phyloP scores from a whole-genome alignment of 2,797 vertebrate species.

The Atherinosoma microstoma region DNA sequence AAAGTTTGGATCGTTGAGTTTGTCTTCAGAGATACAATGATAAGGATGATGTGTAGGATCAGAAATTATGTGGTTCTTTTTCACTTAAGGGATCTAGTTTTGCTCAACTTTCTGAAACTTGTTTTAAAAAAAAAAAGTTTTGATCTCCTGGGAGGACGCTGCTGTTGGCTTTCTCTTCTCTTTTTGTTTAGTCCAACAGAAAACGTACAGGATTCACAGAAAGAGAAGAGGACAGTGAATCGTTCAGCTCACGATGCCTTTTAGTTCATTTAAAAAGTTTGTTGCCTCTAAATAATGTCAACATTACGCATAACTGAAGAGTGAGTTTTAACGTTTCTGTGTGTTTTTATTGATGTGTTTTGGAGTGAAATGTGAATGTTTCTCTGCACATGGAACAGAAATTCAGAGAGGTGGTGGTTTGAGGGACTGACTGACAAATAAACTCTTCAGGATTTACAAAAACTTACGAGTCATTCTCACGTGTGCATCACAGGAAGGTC shows the following conservation, averaged over 20 bases:
- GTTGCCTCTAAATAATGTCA: not conserved
- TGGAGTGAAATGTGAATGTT: conserved; percentile 8
- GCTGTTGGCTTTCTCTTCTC: not conserved
- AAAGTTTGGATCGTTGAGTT: not conserved
- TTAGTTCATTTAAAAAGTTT: not conserved
- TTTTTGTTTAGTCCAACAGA: not conserved
- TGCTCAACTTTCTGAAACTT: not conserved
- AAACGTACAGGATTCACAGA: not conserved
- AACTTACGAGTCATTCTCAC: conserved; percentile 9
- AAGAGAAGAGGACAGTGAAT: not conserved
- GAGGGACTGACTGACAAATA: conserved; percentile 47
- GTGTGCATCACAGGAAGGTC: not conserved
- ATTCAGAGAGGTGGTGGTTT: conserved; percentile 1
- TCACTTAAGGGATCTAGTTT: not conserved
- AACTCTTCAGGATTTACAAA: conserved; percentile 1
- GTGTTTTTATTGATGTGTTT: not conserved
- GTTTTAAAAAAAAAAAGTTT: not conserved
- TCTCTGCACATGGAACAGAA: not conserved
- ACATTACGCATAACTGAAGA: not conserved
- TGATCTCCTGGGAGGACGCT: not conserved
- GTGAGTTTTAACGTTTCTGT: not conserved
- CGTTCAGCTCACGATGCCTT: not conserved
- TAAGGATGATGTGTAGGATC: not conserved
- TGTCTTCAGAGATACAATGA: not conserved
- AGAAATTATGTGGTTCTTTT: not conserved